phyloP scores from a whole-genome alignment of 2,888 invertebrate genomes.

The Deilephila elpenor region DNA sequence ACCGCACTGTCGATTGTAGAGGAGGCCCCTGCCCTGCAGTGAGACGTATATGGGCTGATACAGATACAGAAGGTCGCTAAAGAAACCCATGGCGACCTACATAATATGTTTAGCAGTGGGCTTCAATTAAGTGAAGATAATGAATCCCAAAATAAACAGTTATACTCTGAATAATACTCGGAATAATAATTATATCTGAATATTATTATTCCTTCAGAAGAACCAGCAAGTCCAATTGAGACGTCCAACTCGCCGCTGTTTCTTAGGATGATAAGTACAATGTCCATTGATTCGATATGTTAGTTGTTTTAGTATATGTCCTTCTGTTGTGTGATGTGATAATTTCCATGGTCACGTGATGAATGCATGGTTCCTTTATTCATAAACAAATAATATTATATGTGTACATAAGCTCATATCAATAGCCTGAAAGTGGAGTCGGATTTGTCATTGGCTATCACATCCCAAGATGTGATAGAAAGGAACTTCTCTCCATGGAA shows the following conservation, averaged over 20 bases:
- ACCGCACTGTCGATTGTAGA: too few relatives aligned
- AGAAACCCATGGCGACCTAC: too few relatives aligned
- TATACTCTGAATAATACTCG: neutral
- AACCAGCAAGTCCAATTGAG: constrained; percentile 1
- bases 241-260: neutral
- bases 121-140: too few relatives aligned
- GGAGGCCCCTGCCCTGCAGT: too few relatives aligned
- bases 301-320: constrained; percentile 51
- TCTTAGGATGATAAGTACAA: constrained; percentile 73
- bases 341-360: neutral
- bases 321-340: constrained; percentile 28
- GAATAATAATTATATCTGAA: neutral
- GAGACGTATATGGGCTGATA: too few relatives aligned
- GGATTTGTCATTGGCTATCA: too few relatives aligned
- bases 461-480: neutral
- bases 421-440: too few relatives aligned
- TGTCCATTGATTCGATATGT: constrained; percentile 71
- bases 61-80: too few relatives aligned
- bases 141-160: too few relatives aligned
- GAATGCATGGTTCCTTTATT: neutral
- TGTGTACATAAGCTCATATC: too few relatives aligned
- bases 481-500: neutral
- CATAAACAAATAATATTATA: neutral
- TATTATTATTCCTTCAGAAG: constrained; percentile 1
- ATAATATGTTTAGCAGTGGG: too few relatives aligned